Base-by-base conservation (phyloP, 2,797 vertebrate species). In the Artibeus jamaicensis region DNA sequence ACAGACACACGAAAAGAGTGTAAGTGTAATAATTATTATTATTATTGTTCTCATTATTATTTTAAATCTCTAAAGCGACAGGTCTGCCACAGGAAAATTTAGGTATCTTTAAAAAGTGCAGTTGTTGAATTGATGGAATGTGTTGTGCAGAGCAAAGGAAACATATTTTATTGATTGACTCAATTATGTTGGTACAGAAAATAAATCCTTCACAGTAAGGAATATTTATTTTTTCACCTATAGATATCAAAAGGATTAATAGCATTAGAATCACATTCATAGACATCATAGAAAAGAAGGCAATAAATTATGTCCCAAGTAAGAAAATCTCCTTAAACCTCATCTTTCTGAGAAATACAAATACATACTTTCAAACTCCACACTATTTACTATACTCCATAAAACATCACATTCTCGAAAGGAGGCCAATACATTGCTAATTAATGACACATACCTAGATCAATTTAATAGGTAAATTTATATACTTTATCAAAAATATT, bases 121-220 rank as follows among this genome's bases (percentile, higher is more conserved):
- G 46, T 94, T 93, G 9, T 90, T 89, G 53, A 91, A 39, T 95
- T 92, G 48, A 81, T 89, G 86, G 95, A 87, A 83, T 92, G 53
- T 53, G 14, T 55, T 89, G 32, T 67, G 21, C 19, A 59, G 9
- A 91, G 59, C 65, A 81, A 34, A 94, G 70, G 89, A 83, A 62
- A 94, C 34, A 86, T 42, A 79, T 48, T 86, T 88, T 86, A 96
- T 96, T 94, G 86, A 97, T 62, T 86, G 83, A 71, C 44, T 94
- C 6, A 0, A 83, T 86, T 85, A 95, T 67, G 37, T 73, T 39
- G 42, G 26, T 55, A 9, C 37, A 96, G 86, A 91, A 85, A 96
- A 91, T 93, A 94, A 96, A 87, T 97, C 89, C 85, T 89, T 94
- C 86, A 96, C 89, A 85, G 57, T 81, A 86, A 95, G 53, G 10